Evolutionary conservation across 1,140 invertebrate genomes (phyloP).

Genomic region (Anastrepha obliqua): DNA sequence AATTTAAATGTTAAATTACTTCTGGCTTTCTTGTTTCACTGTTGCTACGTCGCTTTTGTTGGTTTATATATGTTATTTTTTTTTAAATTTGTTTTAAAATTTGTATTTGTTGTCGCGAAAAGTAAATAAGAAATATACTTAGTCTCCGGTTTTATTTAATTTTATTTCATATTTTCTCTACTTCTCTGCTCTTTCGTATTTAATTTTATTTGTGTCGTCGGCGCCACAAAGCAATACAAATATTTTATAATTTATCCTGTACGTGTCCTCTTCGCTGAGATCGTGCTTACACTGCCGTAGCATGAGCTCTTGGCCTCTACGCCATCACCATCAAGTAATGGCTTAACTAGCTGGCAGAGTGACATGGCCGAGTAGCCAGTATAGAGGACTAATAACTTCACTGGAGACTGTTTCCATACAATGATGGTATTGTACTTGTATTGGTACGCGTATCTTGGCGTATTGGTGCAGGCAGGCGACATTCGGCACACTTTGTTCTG

Average conservation of each 20-base stretch:
- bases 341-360: slow-evolving; percentile 35
- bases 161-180: not conserved
- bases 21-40: not conserved
- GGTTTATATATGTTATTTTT: not conserved
- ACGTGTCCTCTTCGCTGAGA: slow-evolving; percentile 46
- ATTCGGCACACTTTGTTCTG: slow-evolving; percentile 37
- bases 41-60: not conserved
- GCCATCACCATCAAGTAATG: not conserved
- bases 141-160: not conserved
- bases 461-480: not conserved
- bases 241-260: slow-evolving; percentile 54
- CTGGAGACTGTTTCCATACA: not conserved
- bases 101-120: not conserved
- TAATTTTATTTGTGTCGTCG: not conserved
- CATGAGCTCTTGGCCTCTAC: not conserved
- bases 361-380: not conserved
- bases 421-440: not conserved
- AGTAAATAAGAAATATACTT: slow-evolving; percentile 15
- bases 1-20: slow-evolving; percentile 32
- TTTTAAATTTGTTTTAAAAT: not conserved
- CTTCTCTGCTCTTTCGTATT: not conserved
- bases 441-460: not conserved
- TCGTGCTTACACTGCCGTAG: not conserved
- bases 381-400: not conserved
- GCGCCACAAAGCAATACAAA: slow-evolving; percentile 47